Evolutionary conservation across 53 echinoderm and acorn worm species (phyloP), one percentile per base, ranked within the genome.

Genomic region (Crossaster papposus): DNA sequence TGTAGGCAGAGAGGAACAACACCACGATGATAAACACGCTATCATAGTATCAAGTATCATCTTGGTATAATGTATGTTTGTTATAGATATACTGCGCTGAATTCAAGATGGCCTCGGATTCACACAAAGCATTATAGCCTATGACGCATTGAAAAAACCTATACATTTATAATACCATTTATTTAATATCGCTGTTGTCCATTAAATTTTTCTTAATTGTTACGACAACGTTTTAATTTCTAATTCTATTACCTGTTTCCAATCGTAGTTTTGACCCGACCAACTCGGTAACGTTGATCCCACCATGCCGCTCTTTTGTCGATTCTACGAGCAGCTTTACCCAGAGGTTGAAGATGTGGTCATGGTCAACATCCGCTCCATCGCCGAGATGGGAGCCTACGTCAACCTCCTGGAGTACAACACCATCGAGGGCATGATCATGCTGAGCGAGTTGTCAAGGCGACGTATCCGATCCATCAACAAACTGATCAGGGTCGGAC

Each of bases 341-440:
- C 97, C 97, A 1, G 97, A 95, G 70, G 92, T 94, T 64, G 97
- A 97, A 38, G 97, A 97, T 91, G 97, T 97, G 6, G 97, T 97
- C 18, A 97, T 97, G 97, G 97, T 97, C 36, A 97, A 94, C 68
- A 95, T 97, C n/a, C 82, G 93, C 36, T 97, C 97, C 62, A 97
- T 97, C 37, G 97, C 97, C 15, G 97, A 97, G 91, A 97, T 97
- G 97, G 97, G 97, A 30, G 97, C 97, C 29, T 97, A 97, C 70
- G 97, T 97, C 17, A 88, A 96, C 63, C 91, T 96, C 24, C 86
- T 96, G 70, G 97, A 97, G 79, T 97, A 97, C 82, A 96, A 97
- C 82, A 96, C 90, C 91, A 97, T 97, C 33, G 95, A 97, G 75
- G 97, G 97, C 68, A 97, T 97, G 97, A 97, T 97, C 71, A 81